Evolutionary conservation across 2,113 vertebrate genomes (phyloP), one percentile per base, ranked within the genome.

Genomic region (Leptocoma aspasia): DNA sequence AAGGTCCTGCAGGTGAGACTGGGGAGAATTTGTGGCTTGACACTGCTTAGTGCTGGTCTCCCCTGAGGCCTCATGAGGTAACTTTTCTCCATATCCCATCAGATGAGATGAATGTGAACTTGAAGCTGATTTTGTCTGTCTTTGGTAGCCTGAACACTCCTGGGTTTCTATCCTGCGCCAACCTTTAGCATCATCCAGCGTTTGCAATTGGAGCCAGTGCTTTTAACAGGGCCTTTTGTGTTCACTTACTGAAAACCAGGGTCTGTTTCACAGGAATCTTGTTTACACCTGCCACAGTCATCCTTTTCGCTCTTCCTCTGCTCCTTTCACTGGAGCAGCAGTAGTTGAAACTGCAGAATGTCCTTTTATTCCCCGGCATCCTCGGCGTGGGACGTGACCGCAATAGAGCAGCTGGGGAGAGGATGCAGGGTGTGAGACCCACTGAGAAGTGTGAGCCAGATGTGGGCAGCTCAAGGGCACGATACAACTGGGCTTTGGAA

Each of bases 211-310:
- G 78, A 91, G 28, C 59, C 66, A 65, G 54, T 35, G 81, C 59
- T 91, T 91, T 86, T 87, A 87, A 72, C 73, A 72, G 82, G 22
- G 42, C 65, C 41, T 91, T 91, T 94, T 82, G 63, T 80, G 70
- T 87, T 85, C 42, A 2, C 21, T 76, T 45, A 30, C 42, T 91
- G 91, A 94, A 87, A 94, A 85, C 42, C 0, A 0, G 53, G 21
- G 21, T 94, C 59, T 87, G 89, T 85, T 96, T 84, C 11, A 5
- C 63, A 76, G 53, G 61, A 91, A 72, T 60, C 73, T 71, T 79
- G 61, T 82, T 94, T 50, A 87, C 45, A 87, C 91, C 89, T 89
- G 86, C 93, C 73, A 33, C 26, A 60, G 65, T 52, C 5, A 0
- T 82, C 50, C 28, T 82, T 60, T 72, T 69, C 56, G n/a, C 78